Conservation (phyloP, 2,113 vertebrate species). For the Protomyctophum bolini region DNA sequence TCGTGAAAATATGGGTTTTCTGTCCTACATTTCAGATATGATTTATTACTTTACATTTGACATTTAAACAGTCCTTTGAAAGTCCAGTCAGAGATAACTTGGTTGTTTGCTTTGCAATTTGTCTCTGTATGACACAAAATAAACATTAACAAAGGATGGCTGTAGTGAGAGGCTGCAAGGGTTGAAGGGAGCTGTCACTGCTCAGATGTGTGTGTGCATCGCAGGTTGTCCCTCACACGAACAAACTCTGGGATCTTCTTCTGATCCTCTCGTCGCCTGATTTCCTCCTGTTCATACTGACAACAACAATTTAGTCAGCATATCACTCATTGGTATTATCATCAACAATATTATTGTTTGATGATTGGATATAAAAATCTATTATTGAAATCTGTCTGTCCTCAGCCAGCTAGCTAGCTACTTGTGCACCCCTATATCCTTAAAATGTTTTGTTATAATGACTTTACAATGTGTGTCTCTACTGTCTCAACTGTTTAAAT, state of each 20-base stretch:
- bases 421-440: too few species aligned
- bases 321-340: neutral
- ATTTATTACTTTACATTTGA: slow-evolving; percentile 7
- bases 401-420: too few species aligned
- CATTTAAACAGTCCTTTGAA: slow-evolving; percentile 7
- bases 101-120: neutral
- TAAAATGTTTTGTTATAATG: too few species aligned
- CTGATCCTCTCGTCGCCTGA: slow-evolving; percentile 55
- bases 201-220: slow-evolving; percentile 63
- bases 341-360: neutral
- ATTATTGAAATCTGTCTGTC: neutral
- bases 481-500: neutral
- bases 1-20: slow-evolving; percentile 5
- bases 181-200: slow-evolving; percentile 56
- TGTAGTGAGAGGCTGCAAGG: slow-evolving; percentile 51
- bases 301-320: slow-evolving; percentile 14
- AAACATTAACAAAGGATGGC: slow-evolving; percentile 40
- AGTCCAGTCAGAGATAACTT: slow-evolving; percentile 2
- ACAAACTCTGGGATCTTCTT: slow-evolving; percentile 80
- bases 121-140: slow-evolving; percentile 9
- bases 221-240: slow-evolving; percentile 77
- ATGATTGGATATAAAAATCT: too few species aligned
- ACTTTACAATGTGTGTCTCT: neutral
- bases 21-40: neutral
- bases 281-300: slow-evolving; percentile 76